Percentiles rank a stretch among this genome's conserved stretches.
Evolutionary conservation across 2,113 vertebrate species (phyloP).

Genomic region (Callipepla californica): DNA sequence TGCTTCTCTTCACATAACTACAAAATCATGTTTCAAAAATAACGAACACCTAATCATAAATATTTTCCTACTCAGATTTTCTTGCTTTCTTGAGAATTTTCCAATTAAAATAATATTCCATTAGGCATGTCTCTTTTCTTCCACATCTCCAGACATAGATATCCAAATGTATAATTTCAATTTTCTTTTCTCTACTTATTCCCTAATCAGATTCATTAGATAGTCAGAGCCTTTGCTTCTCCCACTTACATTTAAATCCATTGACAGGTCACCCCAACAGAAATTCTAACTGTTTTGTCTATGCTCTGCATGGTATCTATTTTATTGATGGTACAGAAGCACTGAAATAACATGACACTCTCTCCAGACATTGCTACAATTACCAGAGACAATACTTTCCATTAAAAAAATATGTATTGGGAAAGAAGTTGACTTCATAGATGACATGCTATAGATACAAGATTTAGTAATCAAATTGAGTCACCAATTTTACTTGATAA

Average conservation of each 20-base stretch:
- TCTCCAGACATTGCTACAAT: neutral
- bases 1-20: neutral
- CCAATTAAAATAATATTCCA: neutral
- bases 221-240: neutral
- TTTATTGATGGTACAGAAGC: neutral
- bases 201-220: neutral
- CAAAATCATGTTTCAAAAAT: neutral
- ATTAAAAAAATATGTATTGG: neutral
- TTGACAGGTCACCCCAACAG: neutral
- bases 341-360: neutral
- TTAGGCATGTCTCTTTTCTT: neutral
- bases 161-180: neutral
- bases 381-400: neutral
- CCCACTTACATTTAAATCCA: neutral
- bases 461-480: neutral
- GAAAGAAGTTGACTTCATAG: neutral
- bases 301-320: neutral
- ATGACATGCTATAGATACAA: neutral
- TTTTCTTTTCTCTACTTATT: neutral
- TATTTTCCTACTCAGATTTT: neutral
- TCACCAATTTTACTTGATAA: neutral
- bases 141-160: neutral
- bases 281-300: neutral
- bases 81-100: neutral
- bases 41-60: neutral